Evolutionary conservation across 2,797 vertebrate genomes (phyloP).

Genomic region (Micromesistius poutassou): DNA sequence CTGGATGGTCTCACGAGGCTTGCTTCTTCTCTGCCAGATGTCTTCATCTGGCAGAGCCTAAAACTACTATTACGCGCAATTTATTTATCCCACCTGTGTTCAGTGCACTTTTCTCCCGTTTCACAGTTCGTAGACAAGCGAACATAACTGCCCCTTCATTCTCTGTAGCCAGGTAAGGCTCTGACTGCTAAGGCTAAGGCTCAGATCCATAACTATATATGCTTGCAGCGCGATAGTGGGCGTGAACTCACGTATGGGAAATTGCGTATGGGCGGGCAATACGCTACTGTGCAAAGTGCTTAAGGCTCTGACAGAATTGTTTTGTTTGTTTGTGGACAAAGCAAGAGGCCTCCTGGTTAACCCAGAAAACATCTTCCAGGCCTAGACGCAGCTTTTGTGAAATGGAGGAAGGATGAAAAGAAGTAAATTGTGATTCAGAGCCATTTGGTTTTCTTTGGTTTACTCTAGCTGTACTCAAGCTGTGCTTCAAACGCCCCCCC

Average conservation of each 20-base stretch:
- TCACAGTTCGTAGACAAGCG: slow-evolving; percentile 33
- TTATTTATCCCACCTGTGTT: slow-evolving; percentile 41
- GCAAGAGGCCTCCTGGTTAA: slow-evolving; percentile 27
- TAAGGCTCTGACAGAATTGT: slow-evolving; percentile 37
- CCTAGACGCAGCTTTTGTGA: slow-evolving; percentile 21
- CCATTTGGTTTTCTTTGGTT: slow-evolving; percentile 4
- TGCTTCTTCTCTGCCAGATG: slow-evolving; percentile 16
- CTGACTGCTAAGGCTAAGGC: no score
- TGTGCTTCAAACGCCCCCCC: neutral
- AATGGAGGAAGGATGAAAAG: neutral
- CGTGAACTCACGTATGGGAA: no score
- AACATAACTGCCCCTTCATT: slow-evolving; percentile 42
- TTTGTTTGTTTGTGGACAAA: slow-evolving; percentile 32
- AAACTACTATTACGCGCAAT: slow-evolving; percentile 47
- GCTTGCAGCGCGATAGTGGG: no score
- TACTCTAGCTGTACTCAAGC: neutral
- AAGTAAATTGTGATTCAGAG: neutral
- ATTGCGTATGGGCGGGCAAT: no score
- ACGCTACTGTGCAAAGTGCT: no score
- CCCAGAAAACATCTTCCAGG: slow-evolving; percentile 32
- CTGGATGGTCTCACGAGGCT: neutral
- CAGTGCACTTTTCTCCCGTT: slow-evolving; percentile 44
- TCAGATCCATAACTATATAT: no score
- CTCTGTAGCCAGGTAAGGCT: slow-evolving; percentile 24
- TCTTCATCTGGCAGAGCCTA: slow-evolving; percentile 27